Percentiles rank a stretch among this genome's conserved stretches.
These are phyloP conservation scores for Eueides isabella DNA, from an alignment of 1,140 invertebrate species.

Conservation along the genomic window DNA sequence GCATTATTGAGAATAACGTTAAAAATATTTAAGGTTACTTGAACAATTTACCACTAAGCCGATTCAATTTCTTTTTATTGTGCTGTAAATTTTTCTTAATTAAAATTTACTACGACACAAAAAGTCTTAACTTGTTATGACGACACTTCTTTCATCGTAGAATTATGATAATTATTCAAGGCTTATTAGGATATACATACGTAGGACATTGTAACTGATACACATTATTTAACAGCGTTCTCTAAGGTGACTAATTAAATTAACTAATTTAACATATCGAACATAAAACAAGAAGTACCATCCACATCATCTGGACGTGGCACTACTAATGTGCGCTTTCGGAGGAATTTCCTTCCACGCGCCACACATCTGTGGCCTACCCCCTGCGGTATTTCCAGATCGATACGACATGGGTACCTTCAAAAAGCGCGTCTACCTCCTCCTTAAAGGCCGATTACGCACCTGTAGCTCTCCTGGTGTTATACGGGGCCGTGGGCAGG, in stretches of 20 bases:
- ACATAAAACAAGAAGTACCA: no score
- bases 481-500: no score
- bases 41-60: background rate
- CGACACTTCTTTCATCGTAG: constrained; percentile 28
- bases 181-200: constrained; percentile 45
- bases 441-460: no score
- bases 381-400: no score
- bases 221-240: background rate
- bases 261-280: background rate
- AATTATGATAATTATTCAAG: constrained; percentile 45
- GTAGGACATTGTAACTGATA: constrained; percentile 18
- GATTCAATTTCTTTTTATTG: background rate
- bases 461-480: no score
- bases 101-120: background rate
- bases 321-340: no score
- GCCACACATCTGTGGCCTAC: no score
- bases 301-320: no score
- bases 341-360: no score
- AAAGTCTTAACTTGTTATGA: constrained; percentile 19
- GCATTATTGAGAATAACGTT: background rate
- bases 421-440: no score
- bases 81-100: constrained; percentile 4
- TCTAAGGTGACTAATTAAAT: background rate
- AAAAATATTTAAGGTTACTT: background rate
- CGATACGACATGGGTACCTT: no score